Evolutionary conservation across 2,113 vertebrate genomes (phyloP), one percentile per base, ranked within the genome.

Genomic region (Rousettus leschenaultii): DNA sequence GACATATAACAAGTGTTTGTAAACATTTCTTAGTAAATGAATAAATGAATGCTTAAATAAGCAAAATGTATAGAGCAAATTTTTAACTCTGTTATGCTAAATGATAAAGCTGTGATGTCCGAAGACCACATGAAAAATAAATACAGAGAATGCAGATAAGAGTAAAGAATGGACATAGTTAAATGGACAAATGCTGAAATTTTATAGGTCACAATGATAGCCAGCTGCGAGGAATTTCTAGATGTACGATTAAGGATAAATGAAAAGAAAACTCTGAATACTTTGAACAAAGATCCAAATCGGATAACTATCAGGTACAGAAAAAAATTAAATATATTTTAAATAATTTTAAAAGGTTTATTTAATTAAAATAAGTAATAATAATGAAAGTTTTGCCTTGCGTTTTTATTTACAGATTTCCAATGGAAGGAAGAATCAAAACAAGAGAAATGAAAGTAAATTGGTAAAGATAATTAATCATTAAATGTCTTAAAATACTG

Each of bases 401-500:
- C 97, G 8, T 97, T 98, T 98, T 97, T 73, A 93, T 98, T 79
- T 95, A 13, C 96, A 99, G 99, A 98, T 99, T 99, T 99, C 99
- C 99, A 53, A 98, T 99, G 97, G 99, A 99, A 35, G 99, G 99
- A 97, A 99, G 99, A 97, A 99, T 99, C 98, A 99, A 99, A 99
- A 99, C 98, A 96, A 99, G 98, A 98, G 98, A 99, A 98, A 99
- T 99, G 99, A 99, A 99, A 99, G 98, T 99, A 78, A 99, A 99
- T 98, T 99, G 99, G 99, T 99, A 98, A 98, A 98, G 95, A 97
- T 86, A 87, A 61, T 93, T 55, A 83, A 65, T 92, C 45, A 0
- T 97, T 83, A 65, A 38, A 63, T 95, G 40, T 73, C n/a, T 95
- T 94, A 91, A 96, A 95, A 80, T 91, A 78, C 3, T 63, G 61